Base-by-base conservation (phyloP, 1,140 invertebrate species). In the Magallana ariakensis region DNA sequence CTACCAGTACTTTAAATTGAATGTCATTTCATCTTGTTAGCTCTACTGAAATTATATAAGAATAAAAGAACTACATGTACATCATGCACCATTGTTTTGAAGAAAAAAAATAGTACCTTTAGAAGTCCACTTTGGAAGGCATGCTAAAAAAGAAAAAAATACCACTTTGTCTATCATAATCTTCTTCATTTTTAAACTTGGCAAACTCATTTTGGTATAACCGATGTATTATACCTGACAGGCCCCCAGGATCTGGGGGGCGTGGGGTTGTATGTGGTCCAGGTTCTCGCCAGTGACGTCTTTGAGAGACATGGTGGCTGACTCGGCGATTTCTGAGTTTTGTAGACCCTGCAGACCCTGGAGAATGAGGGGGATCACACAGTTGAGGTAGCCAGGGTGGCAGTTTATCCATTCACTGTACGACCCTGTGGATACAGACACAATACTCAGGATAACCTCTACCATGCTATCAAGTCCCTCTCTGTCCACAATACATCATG, bases 241-340 rank as follows among this genome's bases (percentile, higher is more conserved):
- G 22, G 96, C 96, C 62, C 95, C 93, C 1, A 97, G 95, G 80
- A 98, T 96, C 86, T 96, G 96, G 83, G 96, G 96, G 0, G 97
- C 97, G 90, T 96, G 97, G 0, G 97, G 97, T 70, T 96, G 95
- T 33, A 98, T 95, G 92, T 96, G 96, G 7, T 96, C 92, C 86
- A 96, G 96, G 92, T 97, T 98, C 92, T 98, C 97, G 22, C 96
- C 95, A 3, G 97, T 96, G 33, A 98, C 96, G 90, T 98, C 97
- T 92, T 98, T 97, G 0, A 98, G 95, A 4, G 98, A 97, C 94
- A 98, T 96, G 13, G 97, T 98, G 0, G 98, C 97, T 84, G 96
- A 95, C 1, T 96, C 96, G 0, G 97, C 96, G n/a, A 97, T 96
- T 19, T 97, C 96, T 0, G 96, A 94, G 89, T 96, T 96, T 1